These are phyloP conservation scores for Lordiphosa fenestrarum DNA, from an alignment of 2,888 invertebrate species.

Conservation along the genomic window DNA sequence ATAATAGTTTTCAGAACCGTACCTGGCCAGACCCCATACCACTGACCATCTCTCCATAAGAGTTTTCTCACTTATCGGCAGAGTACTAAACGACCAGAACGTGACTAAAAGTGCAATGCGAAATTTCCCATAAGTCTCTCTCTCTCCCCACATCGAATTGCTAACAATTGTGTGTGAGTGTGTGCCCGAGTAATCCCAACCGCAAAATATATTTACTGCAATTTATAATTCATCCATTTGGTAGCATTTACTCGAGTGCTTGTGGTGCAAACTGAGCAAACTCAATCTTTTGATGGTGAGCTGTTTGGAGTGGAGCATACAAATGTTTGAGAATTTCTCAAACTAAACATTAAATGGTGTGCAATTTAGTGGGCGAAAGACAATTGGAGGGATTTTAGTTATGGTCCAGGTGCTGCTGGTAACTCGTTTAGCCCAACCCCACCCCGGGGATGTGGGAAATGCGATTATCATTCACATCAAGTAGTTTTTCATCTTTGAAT, in stretches of 20 bases:
- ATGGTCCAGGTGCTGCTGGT: conserved; percentile 12
- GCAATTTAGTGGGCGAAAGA: conserved; percentile 40
- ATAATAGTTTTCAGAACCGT: too few species aligned
- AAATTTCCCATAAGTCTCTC: conserved; percentile 29
- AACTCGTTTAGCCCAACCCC: not conserved
- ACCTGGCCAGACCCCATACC: too few species aligned
- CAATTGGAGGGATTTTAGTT: conserved; percentile 24
- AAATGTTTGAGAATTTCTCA: conserved; percentile 47
- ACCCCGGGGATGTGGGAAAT: not conserved
- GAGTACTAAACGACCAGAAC: conserved; percentile 21
- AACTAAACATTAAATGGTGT: conserved; percentile 36
- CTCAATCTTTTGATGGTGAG: conserved; percentile 4
- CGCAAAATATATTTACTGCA: conserved; percentile 50
- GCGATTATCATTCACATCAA: conserved; percentile 1
- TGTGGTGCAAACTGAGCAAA: too few species aligned
- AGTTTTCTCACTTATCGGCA: not conserved
- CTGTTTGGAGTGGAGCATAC: conserved; percentile 40
- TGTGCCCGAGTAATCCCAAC: conserved; percentile 36
- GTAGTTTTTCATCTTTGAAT: conserved; percentile 1
- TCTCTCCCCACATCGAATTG: not conserved
- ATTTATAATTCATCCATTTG: conserved; percentile 50
- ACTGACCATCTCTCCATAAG: too few species aligned
- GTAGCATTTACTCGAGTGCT: too few species aligned
- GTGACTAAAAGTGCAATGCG: conserved; percentile 46
- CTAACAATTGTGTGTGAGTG: conserved; percentile 1